These are phyloP conservation scores for Oreochromis mossambicus DNA, from an alignment of 2,797 vertebrate species.

Conservation along the genomic window DNA sequence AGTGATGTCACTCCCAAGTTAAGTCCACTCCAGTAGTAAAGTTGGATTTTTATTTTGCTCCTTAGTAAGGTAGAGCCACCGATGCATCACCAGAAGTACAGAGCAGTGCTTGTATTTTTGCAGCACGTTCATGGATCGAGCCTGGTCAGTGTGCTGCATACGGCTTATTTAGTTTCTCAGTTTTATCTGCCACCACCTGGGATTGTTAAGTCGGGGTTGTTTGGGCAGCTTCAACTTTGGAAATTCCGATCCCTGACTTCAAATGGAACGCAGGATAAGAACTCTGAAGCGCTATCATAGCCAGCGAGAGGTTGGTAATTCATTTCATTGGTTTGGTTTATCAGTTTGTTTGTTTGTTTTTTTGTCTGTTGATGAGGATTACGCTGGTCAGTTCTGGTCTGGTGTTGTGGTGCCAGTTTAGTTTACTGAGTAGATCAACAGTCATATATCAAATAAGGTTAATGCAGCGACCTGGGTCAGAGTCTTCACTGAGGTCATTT, in stretches of 20 bases:
- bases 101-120: neutral
- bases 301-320: neutral
- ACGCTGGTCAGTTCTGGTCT: neutral
- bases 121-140: neutral
- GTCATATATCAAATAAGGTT: accelerated
- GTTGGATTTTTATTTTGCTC: neutral
- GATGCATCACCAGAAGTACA: neutral
- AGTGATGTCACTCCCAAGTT: neutral
- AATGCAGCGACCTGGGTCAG: accelerated
- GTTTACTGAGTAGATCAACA: neutral
- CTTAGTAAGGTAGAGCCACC: neutral
- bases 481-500: neutral
- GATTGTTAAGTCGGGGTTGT: neutral
- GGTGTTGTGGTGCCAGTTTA: neutral
- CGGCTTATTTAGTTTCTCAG: neutral
- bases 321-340: neutral
- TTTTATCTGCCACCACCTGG: neutral
- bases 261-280: neutral
- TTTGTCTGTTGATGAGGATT: neutral
- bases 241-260: neutral
- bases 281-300: accelerated
- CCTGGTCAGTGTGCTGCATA: neutral
- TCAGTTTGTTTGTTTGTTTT: neutral
- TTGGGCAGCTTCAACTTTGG: neutral
- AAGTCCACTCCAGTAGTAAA: neutral